phyloP scores from a whole-genome alignment of 2,888 invertebrate genomes.

The Machimus rusticus region DNA sequence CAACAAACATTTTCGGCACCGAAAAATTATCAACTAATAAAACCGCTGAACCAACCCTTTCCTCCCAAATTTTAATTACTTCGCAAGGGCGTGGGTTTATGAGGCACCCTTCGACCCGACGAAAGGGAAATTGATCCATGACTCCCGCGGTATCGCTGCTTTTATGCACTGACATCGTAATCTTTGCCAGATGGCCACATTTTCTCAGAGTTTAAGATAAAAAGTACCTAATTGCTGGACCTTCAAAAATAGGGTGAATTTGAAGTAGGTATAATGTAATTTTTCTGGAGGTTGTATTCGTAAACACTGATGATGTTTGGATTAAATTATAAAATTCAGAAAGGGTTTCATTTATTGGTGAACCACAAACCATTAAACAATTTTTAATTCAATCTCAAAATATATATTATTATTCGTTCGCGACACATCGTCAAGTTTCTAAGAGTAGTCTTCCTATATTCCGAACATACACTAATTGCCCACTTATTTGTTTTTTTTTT shows the following conservation, averaged over 20 bases:
- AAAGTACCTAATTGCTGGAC: background rate
- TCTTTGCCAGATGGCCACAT: background rate
- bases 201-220: background rate
- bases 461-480: no score
- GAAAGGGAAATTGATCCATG: background rate
- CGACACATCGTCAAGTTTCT: no score
- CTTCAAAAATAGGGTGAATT: background rate
- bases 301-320: background rate
- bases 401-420: no score
- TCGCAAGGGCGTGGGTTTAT: background rate
- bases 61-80: slow-evolving; percentile 10
- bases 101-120: background rate
- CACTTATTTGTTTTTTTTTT: no score
- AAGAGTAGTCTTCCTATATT: no score
- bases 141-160: background rate
- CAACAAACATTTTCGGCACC: background rate
- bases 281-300: background rate
- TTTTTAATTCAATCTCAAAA: no score
- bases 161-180: background rate
- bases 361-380: no score
- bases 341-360: background rate
- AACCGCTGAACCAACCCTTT: slow-evolving; percentile 24
- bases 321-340: background rate
- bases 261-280: background rate
- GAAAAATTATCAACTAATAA: slow-evolving; percentile 40